These are phyloP conservation scores for Dasyurus viverrinus DNA, from an alignment of 2,113 vertebrate species.

Conservation along the genomic window DNA sequence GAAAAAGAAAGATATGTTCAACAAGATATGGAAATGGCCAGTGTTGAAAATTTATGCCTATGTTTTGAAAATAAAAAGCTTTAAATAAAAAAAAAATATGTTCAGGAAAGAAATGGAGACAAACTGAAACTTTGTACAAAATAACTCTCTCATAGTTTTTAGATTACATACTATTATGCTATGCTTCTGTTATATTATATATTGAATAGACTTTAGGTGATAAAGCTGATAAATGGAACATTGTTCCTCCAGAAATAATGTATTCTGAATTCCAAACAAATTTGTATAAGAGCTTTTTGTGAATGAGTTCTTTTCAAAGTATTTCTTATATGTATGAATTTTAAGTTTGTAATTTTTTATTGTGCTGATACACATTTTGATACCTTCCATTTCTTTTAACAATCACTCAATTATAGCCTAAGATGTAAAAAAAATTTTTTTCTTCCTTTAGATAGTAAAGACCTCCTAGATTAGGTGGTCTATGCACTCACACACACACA, in stretches of 20 bases:
- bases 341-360: neutral
- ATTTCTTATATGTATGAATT: neutral
- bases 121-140: neutral
- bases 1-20: too few species aligned
- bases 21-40: too few species aligned
- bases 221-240: neutral
- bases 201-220: neutral
- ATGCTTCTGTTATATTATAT: neutral
- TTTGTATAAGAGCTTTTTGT: neutral
- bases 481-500: neutral
- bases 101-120: neutral
- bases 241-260: neutral
- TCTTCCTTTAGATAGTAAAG: slow-evolving; percentile 36
- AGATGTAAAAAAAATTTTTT: neutral
- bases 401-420: neutral
- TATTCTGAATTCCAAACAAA: neutral
- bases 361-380: neutral
- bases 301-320: neutral
- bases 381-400: neutral
- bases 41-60: too few species aligned
- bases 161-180: neutral
- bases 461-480: neutral
- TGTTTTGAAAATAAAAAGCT: too few species aligned
- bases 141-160: neutral
- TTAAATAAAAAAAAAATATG: too few species aligned